Evolutionary conservation across 2,113 vertebrate species (phyloP).

Genomic region (Camelus dromedarius): DNA sequence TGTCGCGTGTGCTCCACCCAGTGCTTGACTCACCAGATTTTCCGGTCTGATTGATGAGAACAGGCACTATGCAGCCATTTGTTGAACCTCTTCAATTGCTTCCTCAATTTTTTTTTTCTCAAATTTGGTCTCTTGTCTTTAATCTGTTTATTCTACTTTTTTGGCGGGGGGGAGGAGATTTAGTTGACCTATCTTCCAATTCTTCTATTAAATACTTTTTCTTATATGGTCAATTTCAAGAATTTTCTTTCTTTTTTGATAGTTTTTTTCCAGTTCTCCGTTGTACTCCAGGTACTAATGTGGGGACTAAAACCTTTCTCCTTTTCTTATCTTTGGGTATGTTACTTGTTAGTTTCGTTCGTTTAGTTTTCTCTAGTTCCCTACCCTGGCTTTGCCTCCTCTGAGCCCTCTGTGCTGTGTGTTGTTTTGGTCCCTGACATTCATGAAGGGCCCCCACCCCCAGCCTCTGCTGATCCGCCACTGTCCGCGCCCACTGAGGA

Average conservation of each 20-base stretch:
- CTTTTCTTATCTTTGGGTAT: neutral
- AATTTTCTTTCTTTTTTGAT: neutral
- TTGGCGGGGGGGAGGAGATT: neutral
- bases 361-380: neutral
- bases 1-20: neutral
- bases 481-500: neutral
- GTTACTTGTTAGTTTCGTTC: neutral
- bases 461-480: no score
- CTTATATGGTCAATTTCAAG: neutral
- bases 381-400: neutral
- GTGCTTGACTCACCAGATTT: neutral
- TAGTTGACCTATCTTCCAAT: neutral
- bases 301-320: no score
- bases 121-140: neutral
- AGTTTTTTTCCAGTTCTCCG: neutral
- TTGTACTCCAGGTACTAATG: no score
- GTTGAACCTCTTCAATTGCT: neutral
- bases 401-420: neutral
- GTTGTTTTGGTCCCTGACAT: neutral
- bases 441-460: neutral
- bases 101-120: neutral
- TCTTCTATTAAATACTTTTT: slow-evolving; percentile 23
- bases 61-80: neutral
- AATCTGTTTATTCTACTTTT: neutral
- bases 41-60: neutral